A percentile compares a stretch with the other conserved stretches of the same genome.
Conservation (phyloP, 2,113 vertebrate genomes). For the Microcebus tavaratra region DNA sequence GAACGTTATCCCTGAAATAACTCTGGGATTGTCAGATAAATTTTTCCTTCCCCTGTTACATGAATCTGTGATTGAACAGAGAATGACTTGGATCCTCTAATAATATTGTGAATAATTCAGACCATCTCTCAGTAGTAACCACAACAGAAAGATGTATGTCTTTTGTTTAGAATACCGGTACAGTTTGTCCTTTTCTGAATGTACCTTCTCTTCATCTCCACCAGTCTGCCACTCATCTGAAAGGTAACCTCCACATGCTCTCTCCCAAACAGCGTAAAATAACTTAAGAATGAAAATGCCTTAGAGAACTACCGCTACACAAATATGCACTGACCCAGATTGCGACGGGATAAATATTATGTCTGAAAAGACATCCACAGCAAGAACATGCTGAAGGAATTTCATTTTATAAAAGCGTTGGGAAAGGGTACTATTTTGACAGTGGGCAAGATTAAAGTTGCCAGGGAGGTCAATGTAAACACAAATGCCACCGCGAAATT, state of each 20-base stretch:
- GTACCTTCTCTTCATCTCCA: not conserved
- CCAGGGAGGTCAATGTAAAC: not conserved
- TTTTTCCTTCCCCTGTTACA: not conserved
- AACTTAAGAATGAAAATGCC: not conserved
- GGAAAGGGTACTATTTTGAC: not conserved
- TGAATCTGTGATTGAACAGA: not conserved
- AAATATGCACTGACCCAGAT: not conserved
- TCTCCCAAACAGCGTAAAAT: not conserved
- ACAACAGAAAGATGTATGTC: not conserved
- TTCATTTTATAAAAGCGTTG: not conserved
- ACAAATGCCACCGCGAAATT: not conserved
- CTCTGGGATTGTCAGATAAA: not conserved
- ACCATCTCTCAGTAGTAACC: not conserved
- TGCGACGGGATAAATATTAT: constrained; percentile 34
- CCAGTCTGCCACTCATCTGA: not conserved
- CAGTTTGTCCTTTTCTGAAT: not conserved
- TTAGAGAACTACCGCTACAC: not conserved
- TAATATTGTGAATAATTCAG: not conserved
- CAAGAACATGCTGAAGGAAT: not conserved
- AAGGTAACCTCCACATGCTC: not conserved
- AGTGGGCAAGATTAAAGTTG: not conserved
- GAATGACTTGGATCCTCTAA: not conserved
- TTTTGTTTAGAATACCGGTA: not conserved
- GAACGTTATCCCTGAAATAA: not conserved
- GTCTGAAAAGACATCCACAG: not conserved